Conservation (phyloP, 2,888 invertebrate species). For the Anarsia innoxiella region DNA sequence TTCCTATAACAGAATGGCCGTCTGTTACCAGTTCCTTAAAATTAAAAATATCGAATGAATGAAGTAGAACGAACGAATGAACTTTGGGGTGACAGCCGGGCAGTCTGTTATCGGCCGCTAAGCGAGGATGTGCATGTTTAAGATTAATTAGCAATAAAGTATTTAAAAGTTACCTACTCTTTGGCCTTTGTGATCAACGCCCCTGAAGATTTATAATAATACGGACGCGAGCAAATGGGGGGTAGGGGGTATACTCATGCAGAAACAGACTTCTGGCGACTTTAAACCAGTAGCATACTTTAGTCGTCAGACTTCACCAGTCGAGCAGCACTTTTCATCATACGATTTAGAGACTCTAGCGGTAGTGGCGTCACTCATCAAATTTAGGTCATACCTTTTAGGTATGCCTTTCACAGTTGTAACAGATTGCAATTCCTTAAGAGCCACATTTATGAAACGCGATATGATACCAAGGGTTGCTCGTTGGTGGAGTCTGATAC, state of each 20-base stretch:
- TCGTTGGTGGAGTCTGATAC: neutral
- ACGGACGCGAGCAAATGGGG: conserved; percentile 27
- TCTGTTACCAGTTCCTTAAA: too few relatives aligned
- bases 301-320: conserved; percentile 24
- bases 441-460: neutral
- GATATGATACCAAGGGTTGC: conserved; percentile 3
- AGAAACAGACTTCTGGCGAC: conserved; percentile 7
- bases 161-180: too few relatives aligned
- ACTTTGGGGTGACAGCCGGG: too few relatives aligned
- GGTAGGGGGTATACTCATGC: conserved; percentile 26
- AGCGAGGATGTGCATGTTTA: too few relatives aligned
- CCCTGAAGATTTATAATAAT: conserved; percentile 12
- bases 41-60: conserved; percentile 11
- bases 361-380: conserved; percentile 25
- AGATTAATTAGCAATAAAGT: too few relatives aligned
- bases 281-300: conserved; percentile 23
- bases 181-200: conserved; percentile 4
- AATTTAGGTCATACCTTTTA: conserved; percentile 28
- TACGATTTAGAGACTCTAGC: conserved; percentile 37
- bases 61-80: too few relatives aligned
- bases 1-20: too few relatives aligned
- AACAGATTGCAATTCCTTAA: conserved; percentile 1
- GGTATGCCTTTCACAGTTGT: conserved; percentile 1
- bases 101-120: too few relatives aligned
- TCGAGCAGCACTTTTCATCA: conserved; percentile 27